These are phyloP conservation scores for Frieseomelitta varia DNA, from an alignment of 1,140 invertebrate species.

Conservation along the genomic window DNA sequence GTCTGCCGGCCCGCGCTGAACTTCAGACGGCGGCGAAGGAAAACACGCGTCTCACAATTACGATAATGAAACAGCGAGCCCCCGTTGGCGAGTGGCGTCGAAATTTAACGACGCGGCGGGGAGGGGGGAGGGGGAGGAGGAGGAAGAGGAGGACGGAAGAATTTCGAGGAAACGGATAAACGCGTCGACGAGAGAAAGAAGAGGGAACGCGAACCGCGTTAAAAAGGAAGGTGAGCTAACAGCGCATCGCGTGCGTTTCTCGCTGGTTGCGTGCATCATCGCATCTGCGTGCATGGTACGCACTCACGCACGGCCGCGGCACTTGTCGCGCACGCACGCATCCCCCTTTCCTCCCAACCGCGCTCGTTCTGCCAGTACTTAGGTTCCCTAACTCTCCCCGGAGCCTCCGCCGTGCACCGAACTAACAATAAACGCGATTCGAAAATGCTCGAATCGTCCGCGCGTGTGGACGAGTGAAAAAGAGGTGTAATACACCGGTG, in stretches of 20 bases:
- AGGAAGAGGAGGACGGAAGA: too few relatives aligned
- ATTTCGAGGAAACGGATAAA: slow-evolving; percentile 7
- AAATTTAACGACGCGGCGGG: not conserved
- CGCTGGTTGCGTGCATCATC: slow-evolving; percentile 57
- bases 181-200: not conserved
- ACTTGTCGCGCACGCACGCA: slow-evolving; percentile 28
- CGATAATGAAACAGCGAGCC: too few relatives aligned
- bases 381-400: not conserved
- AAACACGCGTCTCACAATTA: too few relatives aligned
- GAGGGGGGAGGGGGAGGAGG: not conserved
- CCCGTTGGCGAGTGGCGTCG: too few relatives aligned
- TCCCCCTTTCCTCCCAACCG: not conserved
- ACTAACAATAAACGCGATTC: slow-evolving; percentile 17
- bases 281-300: slow-evolving; percentile 61
- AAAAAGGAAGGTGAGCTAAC: slow-evolving; percentile 43
- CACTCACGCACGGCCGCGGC: slow-evolving; percentile 59
- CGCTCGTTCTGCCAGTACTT: too few relatives aligned
- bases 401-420: not conserved
- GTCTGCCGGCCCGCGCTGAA: too few relatives aligned
- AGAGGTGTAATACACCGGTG: too few relatives aligned
- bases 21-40: too few relatives aligned
- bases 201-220: slow-evolving; percentile 20
- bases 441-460: not conserved
- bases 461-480: not conserved
- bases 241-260: slow-evolving; percentile 62